Conservation (phyloP, 2,113 vertebrate genomes). For the Clinocottus analis region DNA sequence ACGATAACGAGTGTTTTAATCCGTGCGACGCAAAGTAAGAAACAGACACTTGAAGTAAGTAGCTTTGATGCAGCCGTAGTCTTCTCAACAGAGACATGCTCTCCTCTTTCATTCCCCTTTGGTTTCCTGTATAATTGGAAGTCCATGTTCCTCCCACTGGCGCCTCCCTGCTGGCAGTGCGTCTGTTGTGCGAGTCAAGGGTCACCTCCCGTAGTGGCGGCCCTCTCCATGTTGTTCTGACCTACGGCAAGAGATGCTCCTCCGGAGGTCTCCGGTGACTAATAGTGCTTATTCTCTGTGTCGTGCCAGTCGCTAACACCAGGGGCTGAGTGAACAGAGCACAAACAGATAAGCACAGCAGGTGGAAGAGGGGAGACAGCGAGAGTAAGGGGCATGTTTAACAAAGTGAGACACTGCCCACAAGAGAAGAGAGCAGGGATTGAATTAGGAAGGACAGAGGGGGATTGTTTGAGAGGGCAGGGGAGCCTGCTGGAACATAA, state of each 20-base stretch:
- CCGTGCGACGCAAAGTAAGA: background rate
- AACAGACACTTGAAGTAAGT: slow-evolving; percentile 17
- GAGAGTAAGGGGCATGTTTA: slow-evolving; percentile 40
- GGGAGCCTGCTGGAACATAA: slow-evolving; percentile 10
- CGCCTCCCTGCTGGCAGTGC: slow-evolving; percentile 37
- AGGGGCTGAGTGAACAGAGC: slow-evolving; percentile 56
- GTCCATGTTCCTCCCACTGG: slow-evolving; percentile 60
- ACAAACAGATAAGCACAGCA: slow-evolving; percentile 68
- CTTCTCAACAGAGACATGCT: slow-evolving; percentile 21
- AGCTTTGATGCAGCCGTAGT: slow-evolving; percentile 23
- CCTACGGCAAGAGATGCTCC: slow-evolving; percentile 59
- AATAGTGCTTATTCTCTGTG: slow-evolving; percentile 66
- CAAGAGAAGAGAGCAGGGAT: slow-evolving; percentile 32
- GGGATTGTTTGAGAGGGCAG: slow-evolving; percentile 24
- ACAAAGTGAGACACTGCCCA: slow-evolving; percentile 42
- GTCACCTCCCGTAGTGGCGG: slow-evolving; percentile 59
- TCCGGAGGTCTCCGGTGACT: slow-evolving; percentile 64
- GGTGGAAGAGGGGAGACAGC: slow-evolving; percentile 48
- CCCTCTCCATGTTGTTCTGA: slow-evolving; percentile 54
- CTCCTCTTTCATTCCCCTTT: slow-evolving; percentile 39
- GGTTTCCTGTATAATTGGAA: slow-evolving; percentile 58
- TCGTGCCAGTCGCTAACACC: slow-evolving; percentile 52
- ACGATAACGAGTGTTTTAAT: slow-evolving; percentile 10
- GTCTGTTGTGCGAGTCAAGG: slow-evolving; percentile 61
- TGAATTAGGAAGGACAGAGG: slow-evolving; percentile 48